Base-by-base conservation (phyloP, 2,797 vertebrate genomes). In the Cirrhinus mrigala region DNA sequence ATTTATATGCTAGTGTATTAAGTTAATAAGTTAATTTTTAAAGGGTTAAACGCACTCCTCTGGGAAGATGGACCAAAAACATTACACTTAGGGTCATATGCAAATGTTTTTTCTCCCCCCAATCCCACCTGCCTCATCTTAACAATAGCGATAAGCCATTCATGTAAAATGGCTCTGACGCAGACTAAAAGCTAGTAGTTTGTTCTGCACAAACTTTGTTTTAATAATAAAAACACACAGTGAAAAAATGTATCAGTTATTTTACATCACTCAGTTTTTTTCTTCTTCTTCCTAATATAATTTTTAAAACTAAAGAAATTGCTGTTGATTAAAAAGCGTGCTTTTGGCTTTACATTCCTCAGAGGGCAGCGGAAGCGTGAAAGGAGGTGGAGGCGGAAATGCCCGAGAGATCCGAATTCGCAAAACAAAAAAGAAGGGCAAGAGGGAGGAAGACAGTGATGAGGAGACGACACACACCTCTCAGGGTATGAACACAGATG, bases 371-470 rank as follows among this genome's bases (percentile, higher is more conserved):
- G 96, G 97, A 91, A 97, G 96, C 4, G 90, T 95, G 79, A 96
- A 96, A 94, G 91, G 93, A 64, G 94, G 98, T 3, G 96, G 97
- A 7, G 95, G 96, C 18, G 91, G 97, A 81, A 99, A 99, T 81
- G 97, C 98, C 88, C 94, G 98, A 90, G 98, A 99, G 86, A 94
- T 98, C 92, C 96, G 96, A 87, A 95, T 96, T 20, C 97, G 96
- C 71, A 99, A 98, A 94, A 93, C 90, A 60, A 99, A 98, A 92
- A 99, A 98, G 92, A 99, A 98, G 91, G 96, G 95, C 77, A 96
- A 94, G 90, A 97, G 93, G 87, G 97, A 98, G 0, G 96, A 96
- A 22, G 97, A 98, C 76, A 98, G 97, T 0, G 97, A 98, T 52
- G 98, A 99, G 16, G 98, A 99, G 60, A 93, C 86, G 0, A 94